phyloP scores from a whole-genome alignment of 2,797 vertebrate genomes.

The Pantherophis alleghaniensis region DNA sequence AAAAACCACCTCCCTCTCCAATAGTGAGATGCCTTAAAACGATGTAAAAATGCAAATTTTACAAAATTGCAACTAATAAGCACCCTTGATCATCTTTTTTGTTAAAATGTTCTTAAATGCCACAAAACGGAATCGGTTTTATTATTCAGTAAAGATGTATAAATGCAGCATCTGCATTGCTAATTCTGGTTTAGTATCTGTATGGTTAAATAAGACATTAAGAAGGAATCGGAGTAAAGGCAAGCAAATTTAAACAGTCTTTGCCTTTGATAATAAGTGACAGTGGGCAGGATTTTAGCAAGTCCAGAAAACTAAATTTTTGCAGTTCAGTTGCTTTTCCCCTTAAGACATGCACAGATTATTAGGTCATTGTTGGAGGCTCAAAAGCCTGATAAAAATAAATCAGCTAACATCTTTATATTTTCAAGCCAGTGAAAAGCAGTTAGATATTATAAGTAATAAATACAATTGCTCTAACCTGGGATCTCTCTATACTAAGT shows the following conservation, averaged over 20 bases:
- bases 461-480: not conserved
- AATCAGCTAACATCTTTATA: not conserved
- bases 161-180: not conserved
- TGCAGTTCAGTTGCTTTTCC: not conserved
- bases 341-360: not conserved
- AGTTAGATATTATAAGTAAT: not conserved
- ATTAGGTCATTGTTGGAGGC: not conserved
- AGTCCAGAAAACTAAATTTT: not conserved
- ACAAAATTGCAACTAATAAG: not conserved
- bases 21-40: not conserved
- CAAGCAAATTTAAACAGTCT: not conserved
- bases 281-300: not conserved
- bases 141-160: not conserved
- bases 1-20: not conserved
- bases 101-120: not conserved
- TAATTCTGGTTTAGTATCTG: not conserved
- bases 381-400: not conserved
- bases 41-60: not conserved
- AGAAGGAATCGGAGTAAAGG: not conserved
- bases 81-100: not conserved
- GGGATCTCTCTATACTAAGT: not conserved
- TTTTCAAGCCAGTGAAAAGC: not conserved
- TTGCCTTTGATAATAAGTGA: not conserved
- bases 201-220: not conserved
- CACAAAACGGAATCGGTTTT: not conserved